A percentile compares a stretch with the other conserved stretches of the same genome.
These are phyloP conservation scores for Copidosoma aretas DNA, from an alignment of 2,888 invertebrate genomes.

Conservation along the genomic window DNA sequence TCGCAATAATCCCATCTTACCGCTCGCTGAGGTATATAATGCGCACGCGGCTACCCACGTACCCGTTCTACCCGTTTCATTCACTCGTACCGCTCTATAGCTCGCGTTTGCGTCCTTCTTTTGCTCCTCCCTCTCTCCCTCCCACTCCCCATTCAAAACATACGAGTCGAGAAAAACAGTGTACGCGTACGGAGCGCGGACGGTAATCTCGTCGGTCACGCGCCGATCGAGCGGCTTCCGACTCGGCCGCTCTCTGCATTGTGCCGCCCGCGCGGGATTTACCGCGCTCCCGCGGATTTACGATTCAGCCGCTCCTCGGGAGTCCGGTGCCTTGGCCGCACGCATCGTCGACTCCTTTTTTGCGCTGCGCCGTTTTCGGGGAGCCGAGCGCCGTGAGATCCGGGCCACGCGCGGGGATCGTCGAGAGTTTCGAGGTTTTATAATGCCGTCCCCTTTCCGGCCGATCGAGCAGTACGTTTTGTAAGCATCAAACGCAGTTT, in stretches of 20 bases:
- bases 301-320: too few species aligned
- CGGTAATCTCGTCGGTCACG: conserved; percentile 56
- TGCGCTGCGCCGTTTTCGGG: too few species aligned
- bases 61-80: too few species aligned
- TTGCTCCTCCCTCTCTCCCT: conserved; percentile 3
- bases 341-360: neutral
- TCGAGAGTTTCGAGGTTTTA: too few species aligned
- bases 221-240: conserved; percentile 43
- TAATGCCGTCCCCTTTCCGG: conserved; percentile 1
- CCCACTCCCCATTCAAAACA: too few species aligned
- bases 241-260: conserved; percentile 19
- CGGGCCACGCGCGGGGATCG: too few species aligned
- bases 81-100: too few species aligned
- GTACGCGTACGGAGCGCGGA: conserved; percentile 5
- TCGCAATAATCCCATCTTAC: too few species aligned
- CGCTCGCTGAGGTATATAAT: too few species aligned
- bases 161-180: conserved; percentile 2
- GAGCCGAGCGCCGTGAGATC: too few species aligned
- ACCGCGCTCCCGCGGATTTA: conserved; percentile 54
- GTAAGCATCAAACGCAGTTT: conserved; percentile 12
- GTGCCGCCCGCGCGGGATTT: conserved; percentile 46
- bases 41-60: too few species aligned
- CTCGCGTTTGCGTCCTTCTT: neutral
- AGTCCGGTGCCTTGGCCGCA: too few species aligned
- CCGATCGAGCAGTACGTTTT: conserved; percentile 13